Conservation (phyloP, 2,797 vertebrate genomes). For the Epinephelus malabaricus region DNA sequence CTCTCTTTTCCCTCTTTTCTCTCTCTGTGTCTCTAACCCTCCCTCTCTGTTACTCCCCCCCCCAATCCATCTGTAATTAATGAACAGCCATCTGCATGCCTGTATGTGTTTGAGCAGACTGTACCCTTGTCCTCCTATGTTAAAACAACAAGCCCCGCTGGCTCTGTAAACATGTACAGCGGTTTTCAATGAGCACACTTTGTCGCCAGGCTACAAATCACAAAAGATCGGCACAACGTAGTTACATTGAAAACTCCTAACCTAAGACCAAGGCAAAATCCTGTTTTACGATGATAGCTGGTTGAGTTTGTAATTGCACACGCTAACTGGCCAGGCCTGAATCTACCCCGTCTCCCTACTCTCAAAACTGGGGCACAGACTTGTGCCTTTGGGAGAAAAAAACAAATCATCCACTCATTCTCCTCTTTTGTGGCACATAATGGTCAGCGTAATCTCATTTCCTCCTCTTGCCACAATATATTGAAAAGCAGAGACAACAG, state of each 20-base stretch:
- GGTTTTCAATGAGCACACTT: conserved; percentile 64
- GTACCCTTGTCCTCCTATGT: conserved; percentile 81
- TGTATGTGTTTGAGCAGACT: conserved; percentile 81
- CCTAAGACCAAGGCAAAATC: conserved; percentile 51
- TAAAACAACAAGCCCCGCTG: conserved; percentile 81
- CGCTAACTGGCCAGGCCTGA: conserved; percentile 44
- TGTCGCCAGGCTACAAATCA: conserved; percentile 58
- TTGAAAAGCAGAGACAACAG: conserved; percentile 50
- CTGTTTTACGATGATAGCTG: conserved; percentile 57
- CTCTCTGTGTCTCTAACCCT: conserved; percentile 28
- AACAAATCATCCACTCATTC: conserved; percentile 44
- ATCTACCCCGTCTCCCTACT: conserved; percentile 41
- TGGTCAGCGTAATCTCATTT: conserved; percentile 54
- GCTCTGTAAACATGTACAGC: conserved; percentile 72
- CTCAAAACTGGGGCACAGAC: conserved; percentile 64
- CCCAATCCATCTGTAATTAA: conserved; percentile 84
- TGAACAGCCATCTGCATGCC: conserved; percentile 84
- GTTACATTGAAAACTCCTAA: conserved; percentile 33
- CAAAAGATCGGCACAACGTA: conserved; percentile 39
- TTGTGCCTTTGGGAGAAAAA: conserved; percentile 56
- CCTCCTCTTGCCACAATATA: conserved; percentile 40
- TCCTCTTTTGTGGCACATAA: conserved; percentile 50
- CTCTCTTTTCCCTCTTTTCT: conserved; percentile 18
- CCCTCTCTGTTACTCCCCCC: conserved; percentile 56
- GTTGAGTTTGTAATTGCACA: conserved; percentile 51